Conservation (phyloP, 2,797 vertebrate species). For the Chiropotes sagulatus region DNA sequence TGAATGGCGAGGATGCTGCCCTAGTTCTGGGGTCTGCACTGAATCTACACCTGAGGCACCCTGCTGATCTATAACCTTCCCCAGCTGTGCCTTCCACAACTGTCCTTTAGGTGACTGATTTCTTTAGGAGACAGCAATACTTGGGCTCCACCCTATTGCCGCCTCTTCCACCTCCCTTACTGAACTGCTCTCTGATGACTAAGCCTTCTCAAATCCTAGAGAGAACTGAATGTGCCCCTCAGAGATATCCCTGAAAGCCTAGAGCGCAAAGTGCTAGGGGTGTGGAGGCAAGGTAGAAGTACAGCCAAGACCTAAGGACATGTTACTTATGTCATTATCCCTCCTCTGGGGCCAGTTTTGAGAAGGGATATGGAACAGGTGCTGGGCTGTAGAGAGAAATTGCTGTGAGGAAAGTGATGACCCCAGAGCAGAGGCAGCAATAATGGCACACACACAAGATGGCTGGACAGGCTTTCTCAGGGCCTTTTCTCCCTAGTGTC, state of each 20-base stretch:
- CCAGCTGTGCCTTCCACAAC: neutral
- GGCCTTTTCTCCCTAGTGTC: neutral
- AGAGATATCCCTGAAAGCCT: neutral
- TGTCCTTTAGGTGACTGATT: neutral
- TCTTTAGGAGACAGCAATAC: neutral
- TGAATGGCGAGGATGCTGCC: neutral
- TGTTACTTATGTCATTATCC: neutral
- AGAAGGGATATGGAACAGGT: neutral
- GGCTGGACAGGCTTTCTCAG: neutral
- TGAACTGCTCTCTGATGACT: conserved; percentile 38
- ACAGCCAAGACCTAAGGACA: neutral
- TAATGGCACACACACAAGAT: neutral
- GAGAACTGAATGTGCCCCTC: neutral
- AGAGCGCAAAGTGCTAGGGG: neutral
- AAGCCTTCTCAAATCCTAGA: neutral
- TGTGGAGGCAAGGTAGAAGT: neutral
- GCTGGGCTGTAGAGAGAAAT: neutral
- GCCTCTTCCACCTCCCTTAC: neutral
- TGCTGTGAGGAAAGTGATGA: neutral
- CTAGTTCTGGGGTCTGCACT: neutral
- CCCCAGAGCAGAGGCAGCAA: neutral
- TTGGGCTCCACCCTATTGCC: neutral
- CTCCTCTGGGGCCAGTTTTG: neutral
- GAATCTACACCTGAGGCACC: neutral
- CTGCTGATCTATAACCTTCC: neutral